Evolutionary conservation across 2,888 invertebrate species (phyloP).

Genomic region (Chloroclystis v-ata): DNA sequence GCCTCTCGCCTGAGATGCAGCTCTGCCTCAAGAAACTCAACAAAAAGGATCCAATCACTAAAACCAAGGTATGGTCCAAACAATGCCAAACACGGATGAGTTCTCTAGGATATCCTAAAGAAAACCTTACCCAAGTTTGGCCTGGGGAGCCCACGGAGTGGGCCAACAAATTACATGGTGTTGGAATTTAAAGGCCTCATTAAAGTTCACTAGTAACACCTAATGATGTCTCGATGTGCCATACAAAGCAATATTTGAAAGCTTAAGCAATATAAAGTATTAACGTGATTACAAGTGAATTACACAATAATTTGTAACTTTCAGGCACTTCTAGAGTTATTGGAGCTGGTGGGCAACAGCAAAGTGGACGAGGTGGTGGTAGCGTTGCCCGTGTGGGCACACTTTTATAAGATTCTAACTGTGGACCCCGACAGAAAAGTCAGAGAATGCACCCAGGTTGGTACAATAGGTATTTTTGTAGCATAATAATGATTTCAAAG

Average conservation of each 20-base stretch:
- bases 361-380: conserved; percentile 82
- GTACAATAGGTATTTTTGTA: no score
- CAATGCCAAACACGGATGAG: no score
- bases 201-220: no score
- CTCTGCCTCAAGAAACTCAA: conserved; percentile 90
- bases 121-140: no score
- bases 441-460: conserved; percentile 84
- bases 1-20: conserved; percentile 85
- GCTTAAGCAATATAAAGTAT: no score
- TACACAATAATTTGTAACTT: conserved; percentile 16
- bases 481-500: no score
- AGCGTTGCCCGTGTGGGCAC: conserved; percentile 89
- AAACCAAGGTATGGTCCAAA: conserved; percentile 83
- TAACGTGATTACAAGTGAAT: no score
- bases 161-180: no score
- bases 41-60: conserved; percentile 94
- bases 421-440: conserved; percentile 90
- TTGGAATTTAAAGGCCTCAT: no score
- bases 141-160: no score
- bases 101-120: no score
- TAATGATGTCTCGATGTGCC: no score
- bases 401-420: conserved; percentile 85
- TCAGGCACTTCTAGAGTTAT: conserved; percentile 90
- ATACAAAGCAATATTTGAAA: not conserved
- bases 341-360: conserved; percentile 81